Evolutionary conservation across 2,888 invertebrate species (phyloP).

Genomic region (Vesta saturnalis): DNA sequence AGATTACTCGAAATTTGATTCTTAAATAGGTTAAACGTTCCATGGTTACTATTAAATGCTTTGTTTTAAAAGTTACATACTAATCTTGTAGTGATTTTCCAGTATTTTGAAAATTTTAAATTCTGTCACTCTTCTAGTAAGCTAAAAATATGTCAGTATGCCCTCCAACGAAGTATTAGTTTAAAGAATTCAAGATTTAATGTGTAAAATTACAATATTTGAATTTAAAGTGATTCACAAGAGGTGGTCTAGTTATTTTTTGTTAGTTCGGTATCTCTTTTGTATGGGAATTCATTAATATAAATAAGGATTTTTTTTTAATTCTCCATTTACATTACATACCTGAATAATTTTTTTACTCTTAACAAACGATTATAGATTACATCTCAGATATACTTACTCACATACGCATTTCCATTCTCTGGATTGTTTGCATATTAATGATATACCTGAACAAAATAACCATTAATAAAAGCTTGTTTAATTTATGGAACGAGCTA

Average conservation of each 20-base stretch:
- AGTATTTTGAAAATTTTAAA: too few species aligned
- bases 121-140: too few species aligned
- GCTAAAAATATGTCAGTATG: too few species aligned
- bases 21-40: too few species aligned
- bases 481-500: conserved; percentile 13
- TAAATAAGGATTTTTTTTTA: conserved; percentile 9
- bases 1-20: too few species aligned
- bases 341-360: conserved; percentile 6
- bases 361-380: conserved; percentile 5
- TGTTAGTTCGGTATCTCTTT: conserved; percentile 8
- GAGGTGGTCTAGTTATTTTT: not conserved
- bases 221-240: not conserved
- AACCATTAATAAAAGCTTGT: conserved; percentile 10
- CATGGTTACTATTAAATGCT: too few species aligned
- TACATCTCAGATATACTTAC: conserved; percentile 2
- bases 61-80: too few species aligned
- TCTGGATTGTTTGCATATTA: conserved; percentile 9
- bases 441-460: not conserved
- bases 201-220: not conserved
- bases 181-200: not conserved
- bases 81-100: too few species aligned
- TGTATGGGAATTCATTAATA: conserved; percentile 5
- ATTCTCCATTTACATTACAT: conserved; percentile 8
- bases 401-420: not conserved
- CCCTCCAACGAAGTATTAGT: too few species aligned